These are phyloP conservation scores for Apeltes quadracus DNA, from an alignment of 2,113 vertebrate genomes.

Conservation along the genomic window DNA sequence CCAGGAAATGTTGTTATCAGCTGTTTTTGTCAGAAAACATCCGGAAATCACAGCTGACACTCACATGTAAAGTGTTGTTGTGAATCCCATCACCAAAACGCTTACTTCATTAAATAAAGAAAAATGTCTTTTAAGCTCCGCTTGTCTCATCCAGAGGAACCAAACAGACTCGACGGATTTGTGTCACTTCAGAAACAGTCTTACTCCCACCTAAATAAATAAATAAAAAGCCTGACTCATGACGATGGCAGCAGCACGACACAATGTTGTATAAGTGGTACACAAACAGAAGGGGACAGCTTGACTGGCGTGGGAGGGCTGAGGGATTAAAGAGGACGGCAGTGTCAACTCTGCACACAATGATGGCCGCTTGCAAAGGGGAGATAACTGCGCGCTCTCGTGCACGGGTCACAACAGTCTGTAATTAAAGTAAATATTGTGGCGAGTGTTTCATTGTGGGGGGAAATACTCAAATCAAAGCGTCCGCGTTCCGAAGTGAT, in stretches of 20 bases:
- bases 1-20: no score
- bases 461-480: neutral
- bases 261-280: neutral
- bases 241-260: neutral
- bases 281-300: neutral
- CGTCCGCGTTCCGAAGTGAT: neutral
- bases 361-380: neutral
- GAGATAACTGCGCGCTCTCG: neutral
- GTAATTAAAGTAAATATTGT: no score
- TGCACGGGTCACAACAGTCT: neutral
- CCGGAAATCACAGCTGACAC: neutral
- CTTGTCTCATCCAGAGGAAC: neutral
- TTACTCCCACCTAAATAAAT: neutral
- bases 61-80: neutral
- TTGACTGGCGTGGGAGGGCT: neutral
- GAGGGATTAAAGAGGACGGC: slow-evolving; percentile 6
- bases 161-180: neutral
- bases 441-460: neutral
- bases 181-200: neutral
- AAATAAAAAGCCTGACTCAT: neutral
- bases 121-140: neutral
- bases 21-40: neutral
- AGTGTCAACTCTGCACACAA: neutral
- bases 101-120: neutral
- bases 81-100: neutral